Base-by-base conservation (phyloP, 2,113 vertebrate species). In the Vanacampus margaritifer region DNA sequence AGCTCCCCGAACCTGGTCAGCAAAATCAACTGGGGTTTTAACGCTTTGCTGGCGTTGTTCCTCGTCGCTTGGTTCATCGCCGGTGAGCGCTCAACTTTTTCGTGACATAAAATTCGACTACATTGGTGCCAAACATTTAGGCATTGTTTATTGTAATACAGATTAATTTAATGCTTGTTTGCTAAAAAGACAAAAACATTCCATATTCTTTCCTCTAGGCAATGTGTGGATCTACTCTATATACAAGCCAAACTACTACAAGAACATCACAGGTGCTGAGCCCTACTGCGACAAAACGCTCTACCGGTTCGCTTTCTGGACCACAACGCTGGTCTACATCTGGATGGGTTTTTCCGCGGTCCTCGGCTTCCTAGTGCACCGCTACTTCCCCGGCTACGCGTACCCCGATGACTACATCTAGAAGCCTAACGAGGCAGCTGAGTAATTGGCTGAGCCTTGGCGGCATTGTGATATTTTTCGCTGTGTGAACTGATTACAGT, bases 181-280 rank as follows among this genome's bases (percentile, higher is more conserved):
- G n/a, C n/a, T n/a, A n/a, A n/a, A n/a, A n/a, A n/a, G n/a, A n/a
- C n/a, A n/a, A n/a, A n/a, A n/a, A n/a, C n/a, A n/a, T 32, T 19
- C 3, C 23, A 23, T n/a, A 4, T 12, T 24, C 3, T 19, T 35
- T 64, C 41, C n/a, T 54, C n/a, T 24, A 92, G 92, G 91, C 60
- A 92, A 89, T 10, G 86, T 90, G 61, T 92, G 91, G 90, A 89
- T 92, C 79, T 93, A 92, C 81, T 85, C 88, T 1, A 88, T 91
- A 58, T 93, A 93, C 21, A 0, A 87, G 50, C 88, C 91, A 2
- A 86, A 86, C 69, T 92, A 87, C 85, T 64, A 71, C 64, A 80
- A 77, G 60, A 89, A 64, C 26, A 6, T 46, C 0, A 84, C 76
- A 0, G 8, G 1, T 2, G 1, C 3, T 23, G 45, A 62, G 0